Evolutionary conservation across 64 coral and sea anemone genomes (phyloP).

Genomic region (Hydrozoanthus tunicans): DNA sequence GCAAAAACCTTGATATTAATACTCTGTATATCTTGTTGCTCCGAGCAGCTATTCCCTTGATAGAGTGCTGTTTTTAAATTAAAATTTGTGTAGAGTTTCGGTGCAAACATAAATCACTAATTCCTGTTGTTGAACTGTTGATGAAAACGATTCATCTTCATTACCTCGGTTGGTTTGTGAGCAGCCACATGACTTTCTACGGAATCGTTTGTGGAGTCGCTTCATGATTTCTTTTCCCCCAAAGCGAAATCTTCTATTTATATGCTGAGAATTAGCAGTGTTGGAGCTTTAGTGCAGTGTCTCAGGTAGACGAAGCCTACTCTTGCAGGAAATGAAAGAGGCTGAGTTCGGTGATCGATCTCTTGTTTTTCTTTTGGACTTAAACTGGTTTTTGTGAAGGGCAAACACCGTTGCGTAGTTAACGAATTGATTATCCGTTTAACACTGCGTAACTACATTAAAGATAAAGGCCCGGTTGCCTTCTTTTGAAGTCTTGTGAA

Average conservation of each 20-base stretch:
- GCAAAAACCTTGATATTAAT: too few species aligned
- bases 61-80: not conserved
- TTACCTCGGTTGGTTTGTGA: constrained; percentile 29
- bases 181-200: not conserved
- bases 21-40: not conserved
- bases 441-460: constrained; percentile 3
- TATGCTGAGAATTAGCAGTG: not conserved
- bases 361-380: not conserved
- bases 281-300: not conserved
- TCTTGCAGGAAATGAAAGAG: too few species aligned
- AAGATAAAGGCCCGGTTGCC: constrained; percentile 1
- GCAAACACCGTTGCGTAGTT: not conserved
- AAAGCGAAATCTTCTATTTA: not conserved
- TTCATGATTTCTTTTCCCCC: not conserved
- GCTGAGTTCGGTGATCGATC: not conserved
- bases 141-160: not conserved
- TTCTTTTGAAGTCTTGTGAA: constrained; percentile 36
- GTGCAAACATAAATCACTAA: not conserved
- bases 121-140: not conserved
- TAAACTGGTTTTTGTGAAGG: not conserved
- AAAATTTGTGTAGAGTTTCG: not conserved
- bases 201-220: constrained; percentile 46
- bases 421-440: constrained; percentile 25
- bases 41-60: not conserved
- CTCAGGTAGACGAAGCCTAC: not conserved